Evolutionary conservation across 1,140 invertebrate genomes (phyloP), one percentile per base, ranked within the genome.

Genomic region (Caenorhabditis tropicalis): DNA sequence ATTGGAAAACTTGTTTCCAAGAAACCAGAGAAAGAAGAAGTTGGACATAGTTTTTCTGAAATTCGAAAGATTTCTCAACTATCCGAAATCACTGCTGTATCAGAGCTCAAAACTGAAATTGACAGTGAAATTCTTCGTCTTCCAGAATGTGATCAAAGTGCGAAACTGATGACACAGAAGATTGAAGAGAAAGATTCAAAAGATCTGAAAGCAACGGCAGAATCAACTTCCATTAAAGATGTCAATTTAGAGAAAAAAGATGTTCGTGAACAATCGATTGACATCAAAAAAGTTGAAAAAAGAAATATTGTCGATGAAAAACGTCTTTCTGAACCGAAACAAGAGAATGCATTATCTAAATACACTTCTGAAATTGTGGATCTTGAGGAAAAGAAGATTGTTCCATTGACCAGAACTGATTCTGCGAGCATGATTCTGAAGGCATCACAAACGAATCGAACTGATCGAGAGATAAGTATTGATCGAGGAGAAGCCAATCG

Each of bases 301-400:
- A 39, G 43, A 16, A 43, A n/a, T 9, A 31, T 74, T 36, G 60
- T 36, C 4, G 82, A 82, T 74, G n/a, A n/a, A 1, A 48, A 60
- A 29, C 12, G 36, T n/a, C 43, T 82, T 39, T 39, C 36, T 60
- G 48, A 79, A 29, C 36, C 83, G 7, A 16, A 27, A 48, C 39
- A 84, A 9, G 83, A 84, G 56, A 39, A 53, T 43, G 31, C 70
- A 6, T 80, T 58, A 21, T 79, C 83, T 2, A 24, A 70, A 79
- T 84, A 84, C 33, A 80, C 83, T 9, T 49, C 83, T 24, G 65
- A 74, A n/a, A 46, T 58, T 19, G 65, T 65, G 7, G 83, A 84
- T 81, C 15, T 84, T 39, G 83, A 79, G 19, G 83, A 84, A 7
- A 79, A 36, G 12, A 53, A 9, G 10, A 43, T 48, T 3, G 36